These are phyloP conservation scores for Macrobrachium nipponense DNA, from an alignment of 1,140 invertebrate genomes.

Conservation along the genomic window DNA sequence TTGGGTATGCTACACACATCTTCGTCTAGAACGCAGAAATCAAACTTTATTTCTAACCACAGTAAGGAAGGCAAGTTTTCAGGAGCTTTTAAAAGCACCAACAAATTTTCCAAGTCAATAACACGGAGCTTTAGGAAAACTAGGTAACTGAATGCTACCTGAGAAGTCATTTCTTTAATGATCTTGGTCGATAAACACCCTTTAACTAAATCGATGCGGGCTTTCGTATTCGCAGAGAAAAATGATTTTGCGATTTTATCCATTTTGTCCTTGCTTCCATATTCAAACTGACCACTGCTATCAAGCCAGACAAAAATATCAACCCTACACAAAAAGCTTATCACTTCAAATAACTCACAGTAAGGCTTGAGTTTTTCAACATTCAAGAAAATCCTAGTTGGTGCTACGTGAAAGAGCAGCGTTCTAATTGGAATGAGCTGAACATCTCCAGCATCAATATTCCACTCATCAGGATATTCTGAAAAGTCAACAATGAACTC, in stretches of 20 bases:
- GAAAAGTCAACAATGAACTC: constrained; percentile 54
- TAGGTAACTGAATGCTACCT: constrained; percentile 36
- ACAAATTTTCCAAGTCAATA: constrained; percentile 29
- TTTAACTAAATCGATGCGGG: constrained; percentile 54
- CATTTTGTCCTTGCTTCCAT: constrained; percentile 48
- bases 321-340: constrained; percentile 55
- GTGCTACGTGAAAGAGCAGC: constrained; percentile 55
- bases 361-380: constrained; percentile 50
- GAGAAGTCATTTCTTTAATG: constrained; percentile 22
- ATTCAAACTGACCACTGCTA: constrained; percentile 52
- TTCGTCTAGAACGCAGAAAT: constrained; percentile 37
- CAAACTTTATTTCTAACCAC: constrained; percentile 60
- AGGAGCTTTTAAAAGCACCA: constrained; percentile 25
- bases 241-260: constrained; percentile 47
- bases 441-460: constrained; percentile 29
- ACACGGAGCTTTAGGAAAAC: constrained; percentile 56
- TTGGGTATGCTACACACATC: constrained; percentile 32
- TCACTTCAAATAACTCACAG: constrained; percentile 36
- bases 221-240: constrained; percentile 29
- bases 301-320: constrained; percentile 63
- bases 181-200: constrained; percentile 22
- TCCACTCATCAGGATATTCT: constrained; percentile 62
- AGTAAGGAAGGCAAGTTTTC: constrained; percentile 33
- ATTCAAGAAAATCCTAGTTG: constrained; percentile 53
- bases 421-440: constrained; percentile 52